These are phyloP conservation scores for Hipposideros armiger DNA, from an alignment of 2,113 vertebrate species.

Conservation along the genomic window DNA sequence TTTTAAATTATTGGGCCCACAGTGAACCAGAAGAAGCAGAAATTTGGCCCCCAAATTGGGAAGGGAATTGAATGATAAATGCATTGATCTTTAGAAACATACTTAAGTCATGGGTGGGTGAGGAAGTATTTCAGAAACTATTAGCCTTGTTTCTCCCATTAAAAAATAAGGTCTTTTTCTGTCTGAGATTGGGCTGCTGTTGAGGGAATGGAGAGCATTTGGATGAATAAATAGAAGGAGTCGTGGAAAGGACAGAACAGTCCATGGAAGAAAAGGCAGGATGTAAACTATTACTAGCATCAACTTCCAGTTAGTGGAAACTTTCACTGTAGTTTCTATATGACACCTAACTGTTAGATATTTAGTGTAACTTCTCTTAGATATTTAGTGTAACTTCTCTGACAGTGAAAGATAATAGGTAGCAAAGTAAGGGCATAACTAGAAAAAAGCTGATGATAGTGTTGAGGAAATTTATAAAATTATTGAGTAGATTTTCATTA, in stretches of 20 bases:
- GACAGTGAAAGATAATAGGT: constrained; percentile 21
- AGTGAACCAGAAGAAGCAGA: constrained; percentile 50
- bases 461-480: constrained; percentile 43
- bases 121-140: constrained; percentile 57
- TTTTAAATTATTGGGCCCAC: constrained; percentile 3
- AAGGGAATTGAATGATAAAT: constrained; percentile 40
- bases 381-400: constrained; percentile 8
- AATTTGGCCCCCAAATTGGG: background rate
- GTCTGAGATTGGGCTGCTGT: background rate
- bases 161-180: background rate
- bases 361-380: background rate
- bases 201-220: background rate
- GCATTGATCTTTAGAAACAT: constrained; percentile 46
- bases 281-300: constrained; percentile 26
- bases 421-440: constrained; percentile 42
- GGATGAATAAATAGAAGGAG: constrained; percentile 23
- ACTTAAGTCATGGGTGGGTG: background rate
- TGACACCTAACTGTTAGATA: background rate
- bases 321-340: background rate
- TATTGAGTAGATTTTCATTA: constrained; percentile 52
- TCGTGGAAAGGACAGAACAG: constrained; percentile 36
- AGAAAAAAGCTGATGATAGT: constrained; percentile 28
- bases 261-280: background rate
- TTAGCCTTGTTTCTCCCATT: constrained; percentile 46
- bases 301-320: constrained; percentile 37